phyloP scores from a whole-genome alignment of 1,140 invertebrate species.

The Drosophila baimaii region DNA sequence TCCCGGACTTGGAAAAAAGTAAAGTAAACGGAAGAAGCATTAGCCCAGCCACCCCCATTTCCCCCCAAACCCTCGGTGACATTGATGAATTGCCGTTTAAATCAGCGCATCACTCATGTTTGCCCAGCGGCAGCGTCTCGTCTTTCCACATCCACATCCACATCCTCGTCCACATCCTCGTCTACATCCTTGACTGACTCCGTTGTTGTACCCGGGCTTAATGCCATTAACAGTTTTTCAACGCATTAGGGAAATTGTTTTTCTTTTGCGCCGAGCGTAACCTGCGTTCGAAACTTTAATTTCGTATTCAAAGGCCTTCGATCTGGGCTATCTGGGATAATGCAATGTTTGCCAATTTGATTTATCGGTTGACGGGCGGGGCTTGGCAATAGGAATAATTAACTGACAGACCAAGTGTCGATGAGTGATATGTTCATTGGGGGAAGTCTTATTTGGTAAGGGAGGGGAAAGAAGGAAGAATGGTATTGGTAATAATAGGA shows the following conservation, averaged over 20 bases:
- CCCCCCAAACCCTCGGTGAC: conserved; percentile 46
- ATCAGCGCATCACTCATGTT: conserved; percentile 84
- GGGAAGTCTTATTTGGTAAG: background rate
- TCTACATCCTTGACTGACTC: conserved; percentile 57
- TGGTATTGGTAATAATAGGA: background rate
- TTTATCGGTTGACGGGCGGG: conserved; percentile 50
- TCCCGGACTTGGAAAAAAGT: conserved; percentile 23
- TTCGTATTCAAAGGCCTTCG: conserved; percentile 62
- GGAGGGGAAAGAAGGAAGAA: background rate
- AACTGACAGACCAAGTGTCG: conserved; percentile 19
- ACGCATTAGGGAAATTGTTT: conserved; percentile 79
- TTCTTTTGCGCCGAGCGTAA: conserved; percentile 23
- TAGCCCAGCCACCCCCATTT: conserved; percentile 45
- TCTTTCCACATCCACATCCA: conserved; percentile 45
- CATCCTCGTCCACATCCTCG: conserved; percentile 24
- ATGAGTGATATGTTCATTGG: conserved; percentile 13
- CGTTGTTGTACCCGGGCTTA: conserved; percentile 52
- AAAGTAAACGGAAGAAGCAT: conserved; percentile 53
- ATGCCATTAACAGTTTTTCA: conserved; percentile 79
- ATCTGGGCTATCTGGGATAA: conserved; percentile 47
- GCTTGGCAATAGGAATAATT: conserved; percentile 58
- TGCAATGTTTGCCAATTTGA: conserved; percentile 72
- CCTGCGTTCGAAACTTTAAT: conserved; percentile 59
- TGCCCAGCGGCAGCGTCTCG: conserved; percentile 66
- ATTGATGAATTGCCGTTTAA: conserved; percentile 84